Evolutionary conservation across 2,888 invertebrate genomes (phyloP), one percentile per base, ranked within the genome.

Genomic region (Syrista parreyssii): DNA sequence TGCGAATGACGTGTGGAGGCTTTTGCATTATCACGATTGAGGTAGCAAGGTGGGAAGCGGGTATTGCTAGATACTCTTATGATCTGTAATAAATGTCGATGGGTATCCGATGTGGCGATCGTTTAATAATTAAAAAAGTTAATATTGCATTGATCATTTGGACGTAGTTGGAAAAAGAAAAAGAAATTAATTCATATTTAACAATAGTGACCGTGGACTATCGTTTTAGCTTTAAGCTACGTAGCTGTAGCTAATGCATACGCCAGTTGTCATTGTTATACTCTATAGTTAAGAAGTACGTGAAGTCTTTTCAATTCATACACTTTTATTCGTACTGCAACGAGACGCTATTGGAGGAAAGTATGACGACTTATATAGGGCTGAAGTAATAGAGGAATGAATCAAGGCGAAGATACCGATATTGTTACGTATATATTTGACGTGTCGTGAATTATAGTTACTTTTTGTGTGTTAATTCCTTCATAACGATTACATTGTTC

Each of bases 191-290:
- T 55, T 55, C 55, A 23, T 55, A 55, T 55, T 55, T 6, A 23
- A 55, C 6, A 72, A 78, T 75, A 82, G 81, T 76, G 77, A 80
- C 76, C 76, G 81, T 77, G 80, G 80, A 83, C 81, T 77, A 81
- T 83, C 75, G 80, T 87, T 86, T 85, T 55, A 84, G 86, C 88
- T 87, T 87, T 72, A 82, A 80, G 86, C 86, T 85, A 83, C 76
- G 83, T 86, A 86, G 84, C 75, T 80, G 82, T 85, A 85, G 84
- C 84, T 76, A 77, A 81, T 81, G 83, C 83, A 80, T 82, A 82
- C 81, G 79, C 82, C 81, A 79, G 78, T 73, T 75, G 77, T 40
- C 76, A 55, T 78, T 32, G 71, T 71, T 32, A 32, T 71, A 71
- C 71, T 31, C 71, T 71, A 15, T 71, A 30, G 12, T 71, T 71